phyloP scores from a whole-genome alignment of 2,113 vertebrate genomes.

The Cinclus cinclus region DNA sequence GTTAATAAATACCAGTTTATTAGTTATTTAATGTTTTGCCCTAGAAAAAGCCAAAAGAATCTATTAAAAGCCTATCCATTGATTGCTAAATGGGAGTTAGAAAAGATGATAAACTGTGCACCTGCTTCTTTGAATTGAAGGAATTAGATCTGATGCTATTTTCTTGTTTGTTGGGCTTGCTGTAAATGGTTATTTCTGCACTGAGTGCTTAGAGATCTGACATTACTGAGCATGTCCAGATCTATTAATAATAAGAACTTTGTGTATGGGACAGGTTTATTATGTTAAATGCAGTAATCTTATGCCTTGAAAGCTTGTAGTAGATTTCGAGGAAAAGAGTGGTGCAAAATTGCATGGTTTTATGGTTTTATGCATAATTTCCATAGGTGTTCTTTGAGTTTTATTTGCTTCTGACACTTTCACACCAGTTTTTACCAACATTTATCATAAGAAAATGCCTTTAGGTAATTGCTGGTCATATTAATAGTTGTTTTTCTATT shows the following conservation, averaged over 20 bases:
- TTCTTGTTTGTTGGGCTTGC: constrained; percentile 9
- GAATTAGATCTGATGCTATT: constrained; percentile 18
- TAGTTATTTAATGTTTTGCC: constrained; percentile 41
- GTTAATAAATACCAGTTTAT: neutral
- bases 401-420: neutral
- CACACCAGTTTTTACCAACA: neutral
- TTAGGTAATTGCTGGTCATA: neutral
- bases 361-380: constrained; percentile 9
- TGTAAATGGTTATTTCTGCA: constrained; percentile 1
- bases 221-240: neutral
- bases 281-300: constrained; percentile 3
- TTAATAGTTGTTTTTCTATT: neutral
- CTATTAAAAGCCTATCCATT: constrained; percentile 11
- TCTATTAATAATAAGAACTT: constrained; percentile 21
- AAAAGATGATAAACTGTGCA: constrained; percentile 6
- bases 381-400: neutral
- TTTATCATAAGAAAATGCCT: neutral
- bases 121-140: constrained; percentile 12
- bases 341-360: constrained; percentile 2
- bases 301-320: constrained; percentile 5
- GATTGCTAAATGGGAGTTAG: constrained; percentile 9
- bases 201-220: neutral
- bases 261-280: constrained; percentile 2
- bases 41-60: neutral
- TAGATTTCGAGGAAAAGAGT: constrained; percentile 7